These are phyloP conservation scores for Sapajus apella DNA, from an alignment of 2,113 vertebrate genomes.

Conservation along the genomic window DNA sequence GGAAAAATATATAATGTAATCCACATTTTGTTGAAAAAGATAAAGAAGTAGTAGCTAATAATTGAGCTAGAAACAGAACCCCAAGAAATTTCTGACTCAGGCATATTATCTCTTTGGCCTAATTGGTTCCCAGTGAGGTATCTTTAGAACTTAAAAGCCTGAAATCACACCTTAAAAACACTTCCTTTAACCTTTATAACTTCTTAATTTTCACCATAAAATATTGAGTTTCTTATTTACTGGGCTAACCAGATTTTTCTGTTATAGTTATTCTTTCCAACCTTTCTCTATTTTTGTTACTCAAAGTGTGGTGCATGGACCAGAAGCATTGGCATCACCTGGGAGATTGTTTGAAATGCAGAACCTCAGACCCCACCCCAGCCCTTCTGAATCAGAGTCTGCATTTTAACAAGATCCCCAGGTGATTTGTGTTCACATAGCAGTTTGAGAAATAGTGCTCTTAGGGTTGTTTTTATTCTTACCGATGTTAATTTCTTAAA, in stretches of 20 bases:
- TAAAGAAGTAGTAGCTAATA: not conserved
- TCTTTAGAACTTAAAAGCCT: not conserved
- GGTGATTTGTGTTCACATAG: not conserved
- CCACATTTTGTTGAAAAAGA: not conserved
- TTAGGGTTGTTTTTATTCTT: not conserved
- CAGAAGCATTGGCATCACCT: not conserved
- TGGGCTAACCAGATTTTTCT: not conserved
- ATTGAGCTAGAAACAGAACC: not conserved
- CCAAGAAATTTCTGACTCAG: not conserved
- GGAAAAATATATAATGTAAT: not conserved
- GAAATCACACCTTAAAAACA: not conserved
- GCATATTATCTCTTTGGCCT: not conserved
- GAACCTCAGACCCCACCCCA: not conserved
- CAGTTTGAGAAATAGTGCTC: not conserved
- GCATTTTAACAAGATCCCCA: not conserved
- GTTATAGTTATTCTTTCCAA: not conserved
- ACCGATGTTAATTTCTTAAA: not conserved
- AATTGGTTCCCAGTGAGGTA: not conserved
- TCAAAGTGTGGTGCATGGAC: not conserved
- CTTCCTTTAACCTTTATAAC: not conserved
- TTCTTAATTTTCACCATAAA: not conserved
- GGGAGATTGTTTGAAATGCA: not conserved
- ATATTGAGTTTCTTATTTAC: not conserved
- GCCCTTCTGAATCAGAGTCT: conserved; percentile 7
- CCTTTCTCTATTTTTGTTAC: not conserved